phyloP scores from a whole-genome alignment of 2,888 invertebrate genomes.

The Nephrocerus scutellatus region DNA sequence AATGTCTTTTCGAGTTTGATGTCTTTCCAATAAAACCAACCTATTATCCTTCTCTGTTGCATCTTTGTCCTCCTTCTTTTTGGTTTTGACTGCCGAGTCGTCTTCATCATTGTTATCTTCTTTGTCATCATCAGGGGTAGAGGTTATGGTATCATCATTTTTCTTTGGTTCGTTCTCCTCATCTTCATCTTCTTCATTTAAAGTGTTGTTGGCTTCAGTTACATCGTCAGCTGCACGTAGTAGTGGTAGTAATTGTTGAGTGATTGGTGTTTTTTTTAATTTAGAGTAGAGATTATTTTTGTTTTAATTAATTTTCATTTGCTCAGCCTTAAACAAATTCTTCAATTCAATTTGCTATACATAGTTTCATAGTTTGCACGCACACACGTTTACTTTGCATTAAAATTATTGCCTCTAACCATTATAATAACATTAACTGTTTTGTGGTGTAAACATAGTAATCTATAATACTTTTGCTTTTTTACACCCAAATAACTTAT shows the following conservation, averaged over 20 bases:
- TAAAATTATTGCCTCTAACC: background rate
- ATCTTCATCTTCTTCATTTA: constrained; percentile 20
- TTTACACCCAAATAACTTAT: background rate
- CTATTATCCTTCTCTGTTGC: constrained; percentile 53
- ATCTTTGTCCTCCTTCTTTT: constrained; percentile 47
- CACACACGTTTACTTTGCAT: constrained; percentile 6
- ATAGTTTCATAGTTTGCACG: constrained; percentile 12
- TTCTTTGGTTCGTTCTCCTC: constrained; percentile 14
- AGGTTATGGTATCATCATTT: constrained; percentile 17
- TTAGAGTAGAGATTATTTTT: too few relatives aligned
- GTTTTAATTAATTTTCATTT: too few relatives aligned
- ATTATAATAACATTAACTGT: too few relatives aligned
- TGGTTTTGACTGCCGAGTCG: constrained; percentile 24
- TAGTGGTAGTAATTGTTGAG: too few relatives aligned
- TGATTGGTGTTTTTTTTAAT: too few relatives aligned
- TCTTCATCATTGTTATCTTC: constrained; percentile 33
- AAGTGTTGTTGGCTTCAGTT: constrained; percentile 17
- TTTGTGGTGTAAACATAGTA: too few relatives aligned
- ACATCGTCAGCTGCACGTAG: constrained; percentile 21
- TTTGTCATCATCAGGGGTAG: constrained; percentile 29
- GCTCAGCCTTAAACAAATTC: too few relatives aligned
- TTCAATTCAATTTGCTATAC: too few relatives aligned
- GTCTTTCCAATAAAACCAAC: constrained; percentile 42
- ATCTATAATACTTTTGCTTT: background rate
- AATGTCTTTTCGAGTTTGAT: too few relatives aligned